Evolutionary conservation across 1,140 invertebrate genomes (phyloP), one percentile per base, ranked within the genome.

Genomic region (Leptinotarsa defecta): DNA sequence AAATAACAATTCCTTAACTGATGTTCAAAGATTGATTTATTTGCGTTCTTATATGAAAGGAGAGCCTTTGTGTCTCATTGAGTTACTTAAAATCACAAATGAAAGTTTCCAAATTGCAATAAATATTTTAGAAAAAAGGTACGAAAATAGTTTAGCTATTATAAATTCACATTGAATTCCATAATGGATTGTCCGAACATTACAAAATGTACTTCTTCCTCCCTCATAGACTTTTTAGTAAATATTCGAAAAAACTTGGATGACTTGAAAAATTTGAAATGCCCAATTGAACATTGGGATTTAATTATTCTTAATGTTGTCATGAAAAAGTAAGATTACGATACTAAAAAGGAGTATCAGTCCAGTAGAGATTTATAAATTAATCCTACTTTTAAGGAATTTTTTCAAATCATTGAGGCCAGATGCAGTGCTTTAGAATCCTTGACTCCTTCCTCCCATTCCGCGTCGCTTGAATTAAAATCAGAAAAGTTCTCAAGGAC

Each of bases 21-120:
- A 64, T n/a, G 27, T 73, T 64, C 71, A 73, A 64, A 73, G 43
- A 73, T 73, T 64, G 3, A 73, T 73, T 49, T 64, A 73, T 48
- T 62, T 73, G 17, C 62, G 67, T 49, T 48, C 43, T n/a, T 68
- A 48, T 68, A 63, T 74, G 15, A 65, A 68, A 22, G 48, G 63
- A 24, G 63, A 74, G 49, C 72, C 48, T 13, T 15, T 74, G 13
- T 20, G 19, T n/a, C 34, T 74, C 49, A 74, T 68, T 67, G 64
- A 57, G 13, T 22, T 43, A 20, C 48, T 74, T n/a, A 13, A 65
- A 15, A 17, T 74, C 64, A 68, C 73, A 17, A 15, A 74, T 48
- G 64, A 74, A 49, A 74, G 68, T 74, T 74, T 74, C 27, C 62
- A 68, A 49, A 68, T 73, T 8, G 73, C 64, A 48, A 19, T 65